Percentiles rank a stretch among this genome's conserved stretches.
These are phyloP conservation scores for Thalassarche chlororhynchos DNA, from an alignment of 2,113 vertebrate genomes.

Conservation along the genomic window DNA sequence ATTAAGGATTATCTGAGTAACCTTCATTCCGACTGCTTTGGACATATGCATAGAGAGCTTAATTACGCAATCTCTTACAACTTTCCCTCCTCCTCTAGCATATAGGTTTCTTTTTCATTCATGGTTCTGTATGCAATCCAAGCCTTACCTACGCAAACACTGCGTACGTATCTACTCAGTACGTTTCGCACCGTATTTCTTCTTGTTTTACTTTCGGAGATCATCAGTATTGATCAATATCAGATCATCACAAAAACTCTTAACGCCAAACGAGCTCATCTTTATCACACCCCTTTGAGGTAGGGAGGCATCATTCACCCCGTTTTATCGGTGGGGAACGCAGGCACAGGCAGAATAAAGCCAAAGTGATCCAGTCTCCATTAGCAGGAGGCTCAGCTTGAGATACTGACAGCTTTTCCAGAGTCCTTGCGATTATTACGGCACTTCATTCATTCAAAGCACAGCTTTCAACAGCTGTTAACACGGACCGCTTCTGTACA, in stretches of 20 bases:
- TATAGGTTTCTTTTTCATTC: background rate
- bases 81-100: background rate
- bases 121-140: background rate
- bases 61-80: background rate
- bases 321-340: background rate
- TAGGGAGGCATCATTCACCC: background rate
- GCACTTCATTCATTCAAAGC: background rate
- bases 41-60: background rate
- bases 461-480: background rate
- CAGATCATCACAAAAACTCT: background rate
- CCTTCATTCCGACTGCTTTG: background rate
- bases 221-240: background rate
- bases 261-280: accelerated
- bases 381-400: background rate
- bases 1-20: background rate
- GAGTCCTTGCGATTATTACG: background rate
- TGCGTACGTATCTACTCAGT: background rate
- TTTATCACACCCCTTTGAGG: background rate
- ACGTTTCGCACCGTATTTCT: background rate
- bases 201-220: background rate
- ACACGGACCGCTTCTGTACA: background rate
- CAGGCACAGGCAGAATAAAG: slow-evolving; percentile 17
- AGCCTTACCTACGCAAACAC: background rate
- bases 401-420: background rate
- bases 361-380: background rate